A percentile compares a stretch with the other conserved stretches of the same genome.
These are phyloP conservation scores for Sorex fumeus DNA, from an alignment of 2,113 vertebrate genomes.

Conservation along the genomic window DNA sequence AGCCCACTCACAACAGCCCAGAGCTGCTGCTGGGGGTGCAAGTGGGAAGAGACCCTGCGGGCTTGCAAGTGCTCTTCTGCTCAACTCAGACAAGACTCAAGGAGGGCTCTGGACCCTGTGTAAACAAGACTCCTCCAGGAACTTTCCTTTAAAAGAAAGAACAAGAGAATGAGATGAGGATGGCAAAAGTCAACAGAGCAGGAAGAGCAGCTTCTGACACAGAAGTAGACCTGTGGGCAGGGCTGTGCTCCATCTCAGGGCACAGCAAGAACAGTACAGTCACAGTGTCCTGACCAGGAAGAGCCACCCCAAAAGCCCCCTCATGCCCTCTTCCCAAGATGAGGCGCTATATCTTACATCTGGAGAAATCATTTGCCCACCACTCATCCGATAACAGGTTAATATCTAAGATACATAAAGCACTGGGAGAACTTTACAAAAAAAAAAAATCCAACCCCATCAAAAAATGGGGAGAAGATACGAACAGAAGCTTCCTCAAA, in stretches of 20 bases:
- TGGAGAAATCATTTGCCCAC: too few species aligned
- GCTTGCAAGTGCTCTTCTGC: background rate
- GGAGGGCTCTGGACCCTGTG: background rate
- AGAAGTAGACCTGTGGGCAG: background rate
- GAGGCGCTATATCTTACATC: background rate
- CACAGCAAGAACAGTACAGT: background rate
- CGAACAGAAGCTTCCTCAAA: too few species aligned
- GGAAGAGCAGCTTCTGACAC: constrained; percentile 11
- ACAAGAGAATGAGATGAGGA: constrained; percentile 32
- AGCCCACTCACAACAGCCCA: constrained; percentile 45
- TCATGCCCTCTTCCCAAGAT: too few species aligned
- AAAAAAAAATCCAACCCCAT: too few species aligned
- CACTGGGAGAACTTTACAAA: too few species aligned
- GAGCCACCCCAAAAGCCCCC: too few species aligned
- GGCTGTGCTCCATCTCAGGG: background rate
- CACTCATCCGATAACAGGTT: too few species aligned
- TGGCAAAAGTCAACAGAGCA: constrained; percentile 32
- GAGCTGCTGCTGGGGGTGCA: background rate
- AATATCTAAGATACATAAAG: too few species aligned
- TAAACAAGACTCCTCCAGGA: constrained; percentile 54
- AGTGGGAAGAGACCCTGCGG: background rate
- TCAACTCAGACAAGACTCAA: constrained; percentile 31
- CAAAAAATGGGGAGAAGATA: too few species aligned
- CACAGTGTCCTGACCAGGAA: background rate
- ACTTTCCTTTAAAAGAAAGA: constrained; percentile 58